phyloP scores from a whole-genome alignment of 2,113 vertebrate genomes.

The Serinus canaria region DNA sequence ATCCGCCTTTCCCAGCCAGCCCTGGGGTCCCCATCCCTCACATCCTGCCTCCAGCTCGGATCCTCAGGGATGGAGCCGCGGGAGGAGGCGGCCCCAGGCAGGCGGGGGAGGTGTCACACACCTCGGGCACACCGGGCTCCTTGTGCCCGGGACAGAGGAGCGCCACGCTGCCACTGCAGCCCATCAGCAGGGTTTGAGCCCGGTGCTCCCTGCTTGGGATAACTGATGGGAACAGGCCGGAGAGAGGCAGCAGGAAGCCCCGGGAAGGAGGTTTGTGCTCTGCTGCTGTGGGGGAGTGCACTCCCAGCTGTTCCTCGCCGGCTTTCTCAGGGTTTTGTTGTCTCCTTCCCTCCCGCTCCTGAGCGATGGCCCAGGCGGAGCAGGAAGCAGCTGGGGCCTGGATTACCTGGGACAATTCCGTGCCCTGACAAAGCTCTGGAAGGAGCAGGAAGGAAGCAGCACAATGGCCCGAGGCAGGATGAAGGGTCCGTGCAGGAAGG shows the following conservation, averaged over 20 bases:
- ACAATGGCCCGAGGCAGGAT: constrained; percentile 7
- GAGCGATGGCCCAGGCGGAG: background rate
- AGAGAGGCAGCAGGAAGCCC: background rate
- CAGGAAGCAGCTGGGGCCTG: constrained; percentile 61
- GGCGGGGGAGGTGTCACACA: fast-evolving
- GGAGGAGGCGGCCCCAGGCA: background rate
- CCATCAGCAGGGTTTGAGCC: background rate
- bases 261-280: background rate
- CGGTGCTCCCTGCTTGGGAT: background rate
- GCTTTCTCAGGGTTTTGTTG: background rate
- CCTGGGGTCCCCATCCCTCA: background rate
- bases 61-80: fast-evolving
- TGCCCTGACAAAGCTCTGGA: background rate
- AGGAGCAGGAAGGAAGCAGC: constrained; percentile 55
- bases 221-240: background rate
- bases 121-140: fast-evolving
- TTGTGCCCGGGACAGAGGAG: background rate
- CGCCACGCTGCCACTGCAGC: background rate
- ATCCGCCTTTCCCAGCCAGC: fast-evolving
- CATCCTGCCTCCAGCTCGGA: fast-evolving
- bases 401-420: constrained; percentile 13
- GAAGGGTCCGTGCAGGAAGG: background rate
- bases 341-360: background rate
- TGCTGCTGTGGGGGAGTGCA: background rate
- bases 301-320: background rate